Evolutionary conservation across 2,113 vertebrate species (phyloP).

Genomic region (Ellobius talpinus): DNA sequence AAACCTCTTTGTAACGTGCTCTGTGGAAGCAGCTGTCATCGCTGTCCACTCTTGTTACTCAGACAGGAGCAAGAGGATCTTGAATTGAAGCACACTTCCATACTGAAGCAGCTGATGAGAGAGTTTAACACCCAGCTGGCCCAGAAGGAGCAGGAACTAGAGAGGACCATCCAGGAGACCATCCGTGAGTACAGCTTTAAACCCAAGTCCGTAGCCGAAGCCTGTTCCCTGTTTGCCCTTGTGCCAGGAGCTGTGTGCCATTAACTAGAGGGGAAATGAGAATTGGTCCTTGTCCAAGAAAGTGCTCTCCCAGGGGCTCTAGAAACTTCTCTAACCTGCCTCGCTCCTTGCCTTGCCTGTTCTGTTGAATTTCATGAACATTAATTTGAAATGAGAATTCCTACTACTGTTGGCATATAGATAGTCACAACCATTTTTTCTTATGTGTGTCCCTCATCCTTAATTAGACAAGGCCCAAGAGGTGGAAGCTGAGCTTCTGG

Average conservation of each 20-base stretch:
- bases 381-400: neutral
- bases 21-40: neutral
- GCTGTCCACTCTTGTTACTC: conserved; percentile 50
- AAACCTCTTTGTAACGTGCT: neutral
- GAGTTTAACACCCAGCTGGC: conserved; percentile 97
- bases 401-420: neutral
- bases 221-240: neutral
- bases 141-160: conserved; percentile 95
- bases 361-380: neutral
- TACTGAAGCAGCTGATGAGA: conserved; percentile 95
- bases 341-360: neutral
- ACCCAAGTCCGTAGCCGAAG: neutral
- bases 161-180: conserved; percentile 91
- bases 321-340: neutral
- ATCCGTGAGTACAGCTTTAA: conserved; percentile 90
- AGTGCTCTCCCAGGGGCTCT: neutral
- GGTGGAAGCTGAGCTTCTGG: conserved; percentile 95
- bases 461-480: conserved; percentile 94
- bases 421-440: conserved; percentile 43
- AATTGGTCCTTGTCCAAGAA: neutral
- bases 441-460: conserved; percentile 45
- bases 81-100: conserved; percentile 95
- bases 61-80: conserved; percentile 95
- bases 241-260: neutral
- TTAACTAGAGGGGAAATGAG: neutral